Base-by-base conservation (phyloP, 1,140 invertebrate species). In the Zaprionus tsacasi region DNA sequence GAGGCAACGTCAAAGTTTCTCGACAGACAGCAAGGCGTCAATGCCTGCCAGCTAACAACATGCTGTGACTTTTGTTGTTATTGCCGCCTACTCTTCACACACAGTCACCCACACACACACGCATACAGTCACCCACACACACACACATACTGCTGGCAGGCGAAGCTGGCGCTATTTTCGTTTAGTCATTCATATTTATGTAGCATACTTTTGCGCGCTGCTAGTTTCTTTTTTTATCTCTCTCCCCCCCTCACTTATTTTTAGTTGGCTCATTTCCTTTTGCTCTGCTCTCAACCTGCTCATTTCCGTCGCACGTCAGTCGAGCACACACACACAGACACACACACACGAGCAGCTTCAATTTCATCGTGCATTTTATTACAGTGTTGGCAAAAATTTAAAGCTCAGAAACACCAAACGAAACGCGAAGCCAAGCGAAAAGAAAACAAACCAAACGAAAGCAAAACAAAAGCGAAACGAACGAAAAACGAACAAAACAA, bases 11-110 rank as follows among this genome's bases (percentile, higher is more conserved):
- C 81, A 89, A 89, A 81, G 48, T 79, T 86, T 70, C 56, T 71
- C 76, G 81, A 71, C 85, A 88, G 85, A 88, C 85, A 81, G 54
- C 66, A 70, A 83, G 83, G 83, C 83, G 83, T 89, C 85, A 54
- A 56, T 58, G 70, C 38, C 38, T 65, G 33, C 43, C 70, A 65
- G 61, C 60, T 40, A 50, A 43, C 58, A 58, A 52, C 69, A 72
- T 55, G 69, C 73, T 76, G 43, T 71, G 68, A 71, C 73, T 75
- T 75, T 59, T 59, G 68, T 75, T 75, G 72, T 45, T 70, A 60
- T 56, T 61, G 65, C 17, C 17, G 52, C 38, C 25, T 57, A 5
- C 40, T 0, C 57, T 4, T 5, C 17, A 4, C 36, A 25, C 36
- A n/a, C 36, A 21, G 21, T 21, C 21, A 21, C 21, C 21, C 36